These are phyloP conservation scores for Sylvicola fuscatus DNA, from an alignment of 2,888 invertebrate species.

Conservation along the genomic window DNA sequence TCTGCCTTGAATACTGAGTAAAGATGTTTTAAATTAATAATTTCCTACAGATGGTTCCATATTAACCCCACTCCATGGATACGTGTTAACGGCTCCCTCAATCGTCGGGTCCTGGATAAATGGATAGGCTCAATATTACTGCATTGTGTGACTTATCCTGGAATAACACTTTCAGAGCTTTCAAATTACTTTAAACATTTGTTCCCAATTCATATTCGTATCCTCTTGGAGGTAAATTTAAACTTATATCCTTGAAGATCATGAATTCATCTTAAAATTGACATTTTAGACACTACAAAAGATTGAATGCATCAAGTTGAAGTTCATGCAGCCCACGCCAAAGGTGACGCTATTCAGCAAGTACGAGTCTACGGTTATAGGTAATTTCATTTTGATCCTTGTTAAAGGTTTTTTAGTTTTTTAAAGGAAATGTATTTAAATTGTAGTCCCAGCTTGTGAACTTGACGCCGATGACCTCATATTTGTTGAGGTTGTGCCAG, in stretches of 20 bases:
- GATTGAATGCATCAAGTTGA: constrained; percentile 31
- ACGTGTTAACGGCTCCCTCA: constrained; percentile 48
- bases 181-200: constrained; percentile 39
- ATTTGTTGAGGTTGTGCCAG: constrained; percentile 27
- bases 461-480: constrained; percentile 29
- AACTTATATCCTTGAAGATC: neutral
- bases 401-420: constrained; percentile 5
- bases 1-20: no score
- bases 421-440: constrained; percentile 1
- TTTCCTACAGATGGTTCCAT: no score
- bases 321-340: constrained; percentile 15
- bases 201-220: constrained; percentile 39
- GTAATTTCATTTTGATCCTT: constrained; percentile 16
- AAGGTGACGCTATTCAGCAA: constrained; percentile 27
- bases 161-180: constrained; percentile 30
- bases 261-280: constrained; percentile 10
- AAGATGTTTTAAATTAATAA: no score
- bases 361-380: constrained; percentile 17
- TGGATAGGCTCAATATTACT: constrained; percentile 45
- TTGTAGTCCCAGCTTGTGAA: constrained; percentile 23
- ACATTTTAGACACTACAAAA: constrained; percentile 31
- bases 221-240: constrained; percentile 34
- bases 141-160: constrained; percentile 40
- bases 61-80: constrained; percentile 39
- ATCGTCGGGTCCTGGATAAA: constrained; percentile 41